Conservation (phyloP, 2,113 vertebrate genomes). For the Hemiscyllium ocellatum region DNA sequence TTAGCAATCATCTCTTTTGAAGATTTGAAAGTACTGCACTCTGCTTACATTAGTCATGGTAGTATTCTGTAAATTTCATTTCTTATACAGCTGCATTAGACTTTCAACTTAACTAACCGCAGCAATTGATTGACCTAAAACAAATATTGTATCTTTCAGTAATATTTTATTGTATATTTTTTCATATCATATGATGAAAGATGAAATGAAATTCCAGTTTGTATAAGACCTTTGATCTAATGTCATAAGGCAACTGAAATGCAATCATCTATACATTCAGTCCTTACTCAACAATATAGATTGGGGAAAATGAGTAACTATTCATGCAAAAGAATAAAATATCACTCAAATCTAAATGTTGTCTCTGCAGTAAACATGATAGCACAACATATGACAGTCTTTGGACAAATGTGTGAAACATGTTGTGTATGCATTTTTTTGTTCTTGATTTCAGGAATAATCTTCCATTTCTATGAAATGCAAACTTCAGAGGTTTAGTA, state of each 20-base stretch:
- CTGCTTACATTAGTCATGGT: neutral
- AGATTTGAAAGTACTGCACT: neutral
- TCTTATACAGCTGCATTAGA: neutral
- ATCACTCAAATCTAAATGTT: neutral
- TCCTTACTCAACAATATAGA: neutral
- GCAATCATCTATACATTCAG: neutral
- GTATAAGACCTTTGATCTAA: neutral
- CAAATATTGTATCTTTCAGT: neutral
- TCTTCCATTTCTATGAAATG: neutral
- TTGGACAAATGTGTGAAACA: neutral
- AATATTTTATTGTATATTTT: neutral
- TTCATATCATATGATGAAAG: neutral
- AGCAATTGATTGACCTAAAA: neutral
- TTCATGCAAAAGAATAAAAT: neutral
- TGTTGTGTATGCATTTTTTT: neutral
- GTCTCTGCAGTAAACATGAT: neutral
- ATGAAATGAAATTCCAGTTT: neutral
- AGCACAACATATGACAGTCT: neutral
- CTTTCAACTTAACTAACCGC: neutral
- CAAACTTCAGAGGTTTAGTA: neutral
- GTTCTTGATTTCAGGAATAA: neutral
- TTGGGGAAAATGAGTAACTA: neutral
- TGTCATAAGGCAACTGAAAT: too few relatives aligned
- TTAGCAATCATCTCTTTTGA: neutral
- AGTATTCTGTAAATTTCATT: neutral